Base-by-base conservation (phyloP, 2,888 invertebrate genomes). In the Oxystoma pomonae region DNA sequence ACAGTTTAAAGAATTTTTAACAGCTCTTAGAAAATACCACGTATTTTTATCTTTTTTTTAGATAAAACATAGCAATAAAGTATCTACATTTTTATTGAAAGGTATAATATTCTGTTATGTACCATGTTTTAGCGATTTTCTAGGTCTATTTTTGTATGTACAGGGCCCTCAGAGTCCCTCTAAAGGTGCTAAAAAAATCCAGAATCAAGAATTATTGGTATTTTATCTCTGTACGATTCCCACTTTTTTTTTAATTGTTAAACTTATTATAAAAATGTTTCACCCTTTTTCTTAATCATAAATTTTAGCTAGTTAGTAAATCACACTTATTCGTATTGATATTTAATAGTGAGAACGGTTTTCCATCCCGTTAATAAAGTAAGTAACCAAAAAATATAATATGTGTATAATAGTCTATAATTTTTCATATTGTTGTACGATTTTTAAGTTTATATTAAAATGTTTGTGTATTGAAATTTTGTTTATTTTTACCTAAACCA, bases 381-480 rank as follows among this genome's bases (percentile, higher is more conserved):
- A 75, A 74, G 73, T 74, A 75, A 65, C 50, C 60, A 63, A 35
- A 35, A 35, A 35, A 7, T 35, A 35, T 35, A 35, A 80, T 81
- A 81, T 81, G 81, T 83, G 83, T 83, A 84, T 82, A 82, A 88
- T 88, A 88, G 88, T 87, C 86, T 89, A 88, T 89, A 90, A 89
- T 89, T 89, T 90, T 89, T 89, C 89, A 89, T 89, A 89, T 88
- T 89, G 88, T 88, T 89, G 89, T 89, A 89, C 88, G 87, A 83
- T 89, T 89, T 89, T 89, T 89, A 89, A 89, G 89, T 90, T 89
- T 89, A 88, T 89, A 89, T 89, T 89, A 89, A 89, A 89, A 89
- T 87, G 87, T 89, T 89, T 89, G 88, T 89, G 89, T 87, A 88
- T 88, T 88, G 85, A 81, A 76, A 75, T 53, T 65, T 56, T 58